Evolutionary conservation across 2,113 vertebrate species (phyloP).

Genomic region (Sula dactylatra): DNA sequence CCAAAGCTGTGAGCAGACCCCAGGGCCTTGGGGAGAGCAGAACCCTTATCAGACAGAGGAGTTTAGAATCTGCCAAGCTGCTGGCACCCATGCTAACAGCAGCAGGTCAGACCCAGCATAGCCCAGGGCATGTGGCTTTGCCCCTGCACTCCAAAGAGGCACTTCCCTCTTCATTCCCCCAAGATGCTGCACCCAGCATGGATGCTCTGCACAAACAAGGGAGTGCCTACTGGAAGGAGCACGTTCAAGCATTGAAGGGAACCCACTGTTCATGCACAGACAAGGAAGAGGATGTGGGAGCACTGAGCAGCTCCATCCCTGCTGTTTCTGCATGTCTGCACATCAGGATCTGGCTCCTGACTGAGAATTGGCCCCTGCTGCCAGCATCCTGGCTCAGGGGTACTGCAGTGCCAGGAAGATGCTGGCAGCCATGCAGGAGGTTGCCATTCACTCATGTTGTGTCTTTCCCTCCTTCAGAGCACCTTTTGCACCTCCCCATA

Average conservation of each 20-base stretch:
- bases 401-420: neutral
- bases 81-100: neutral
- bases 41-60: neutral
- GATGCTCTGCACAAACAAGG: neutral
- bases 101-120: neutral
- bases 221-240: neutral
- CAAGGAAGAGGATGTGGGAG: fast-evolving
- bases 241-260: neutral
- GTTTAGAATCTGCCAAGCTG: neutral
- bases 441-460: neutral
- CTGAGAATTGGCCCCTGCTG: neutral
- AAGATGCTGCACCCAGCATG: neutral
- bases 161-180: too few relatives aligned
- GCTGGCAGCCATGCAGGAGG: neutral
- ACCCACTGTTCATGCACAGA: neutral
- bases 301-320: neutral
- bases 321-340: fast-evolving
- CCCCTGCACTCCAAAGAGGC: neutral
- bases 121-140: neutral
- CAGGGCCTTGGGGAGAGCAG: neutral
- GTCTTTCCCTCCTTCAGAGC: neutral
- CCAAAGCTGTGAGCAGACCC: neutral
- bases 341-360: neutral
- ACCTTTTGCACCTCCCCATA: neutral
- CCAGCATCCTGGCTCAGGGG: neutral